Evolutionary conservation across 2,113 vertebrate species (phyloP), one percentile per base, ranked within the genome.

Genomic region (Semicossyphus pulcher): DNA sequence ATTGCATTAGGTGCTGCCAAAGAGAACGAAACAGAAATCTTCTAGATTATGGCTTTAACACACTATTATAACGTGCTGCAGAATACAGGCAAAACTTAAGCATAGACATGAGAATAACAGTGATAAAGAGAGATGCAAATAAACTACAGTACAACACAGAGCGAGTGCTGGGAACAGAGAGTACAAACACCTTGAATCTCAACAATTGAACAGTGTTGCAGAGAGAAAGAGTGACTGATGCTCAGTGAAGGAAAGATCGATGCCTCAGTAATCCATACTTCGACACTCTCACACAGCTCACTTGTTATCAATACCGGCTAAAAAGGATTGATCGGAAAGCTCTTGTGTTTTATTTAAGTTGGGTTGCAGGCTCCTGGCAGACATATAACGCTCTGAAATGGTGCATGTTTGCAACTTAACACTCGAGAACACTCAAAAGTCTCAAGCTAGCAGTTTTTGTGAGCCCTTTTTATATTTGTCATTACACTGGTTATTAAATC

Each of bases 261-360:
- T 78, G 15, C n/a, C 6, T 5, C 45, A 10, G 58, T 25, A 29
- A 74, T 85, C 65, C 9, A 81, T 83, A 44, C 65, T 39, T 72
- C 61, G 72, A 25, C 61, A 73, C 80, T 72, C 74, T 71, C 57
- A 76, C 52, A 8, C 48, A n/a, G 25, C 49, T 59, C 62, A 44
- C 54, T 51, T 49, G 63, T 45, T 85, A 76, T 83, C 66, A 49
- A 81, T 78, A 76, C 62, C 62, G 48, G 7, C 76, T 67, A 34
- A 78, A 78, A 81, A 60, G 80, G 34, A 70, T 79, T 56, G 70
- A 81, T 63, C 59, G 1, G 42, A 58, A 62, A 54, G 20, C 25
- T 64, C 21, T 26, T 15, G 56, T 84, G 45, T 68, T 73, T n/a
- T 44, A 44, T 78, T 61, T 52, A 60, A 77, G 52, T 54, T 54